Conservation (phyloP, 2,888 invertebrate species). For the Spilarctia lutea region DNA sequence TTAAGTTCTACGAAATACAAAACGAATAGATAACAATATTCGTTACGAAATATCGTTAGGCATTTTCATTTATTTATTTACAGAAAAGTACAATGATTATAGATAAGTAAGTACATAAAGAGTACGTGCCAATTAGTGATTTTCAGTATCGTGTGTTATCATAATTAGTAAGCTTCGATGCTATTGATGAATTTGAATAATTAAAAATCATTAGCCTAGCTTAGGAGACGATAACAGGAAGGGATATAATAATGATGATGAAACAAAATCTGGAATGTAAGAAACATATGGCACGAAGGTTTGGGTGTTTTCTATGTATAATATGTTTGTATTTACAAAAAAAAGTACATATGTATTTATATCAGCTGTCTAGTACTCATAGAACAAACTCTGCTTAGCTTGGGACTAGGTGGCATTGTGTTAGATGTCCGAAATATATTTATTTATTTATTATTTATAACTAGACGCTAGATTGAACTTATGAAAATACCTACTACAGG, state of each 20-base stretch:
- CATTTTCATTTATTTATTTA: not conserved
- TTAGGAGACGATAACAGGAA: not conserved
- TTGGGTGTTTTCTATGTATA: no score
- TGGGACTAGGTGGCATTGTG: no score
- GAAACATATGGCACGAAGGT: no score
- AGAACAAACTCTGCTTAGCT: no score
- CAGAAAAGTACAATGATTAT: not conserved
- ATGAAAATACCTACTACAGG: not conserved
- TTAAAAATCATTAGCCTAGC: not conserved
- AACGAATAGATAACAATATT: not conserved
- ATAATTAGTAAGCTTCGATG: not conserved
- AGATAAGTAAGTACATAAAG: not conserved
- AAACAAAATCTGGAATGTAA: not conserved
- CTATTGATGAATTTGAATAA: not conserved
- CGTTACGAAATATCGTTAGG: not conserved
- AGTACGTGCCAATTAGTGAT: not conserved
- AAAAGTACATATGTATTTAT: no score
- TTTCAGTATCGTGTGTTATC: not conserved
- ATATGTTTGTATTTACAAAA: no score
- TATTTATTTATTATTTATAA: no score
- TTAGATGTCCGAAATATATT: no score
- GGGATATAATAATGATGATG: not conserved
- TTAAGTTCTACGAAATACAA: not conserved
- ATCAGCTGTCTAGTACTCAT: no score
- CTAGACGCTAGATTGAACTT: not conserved